Conservation (phyloP, 2,113 vertebrate species). For the Donacobius atricapilla region DNA sequence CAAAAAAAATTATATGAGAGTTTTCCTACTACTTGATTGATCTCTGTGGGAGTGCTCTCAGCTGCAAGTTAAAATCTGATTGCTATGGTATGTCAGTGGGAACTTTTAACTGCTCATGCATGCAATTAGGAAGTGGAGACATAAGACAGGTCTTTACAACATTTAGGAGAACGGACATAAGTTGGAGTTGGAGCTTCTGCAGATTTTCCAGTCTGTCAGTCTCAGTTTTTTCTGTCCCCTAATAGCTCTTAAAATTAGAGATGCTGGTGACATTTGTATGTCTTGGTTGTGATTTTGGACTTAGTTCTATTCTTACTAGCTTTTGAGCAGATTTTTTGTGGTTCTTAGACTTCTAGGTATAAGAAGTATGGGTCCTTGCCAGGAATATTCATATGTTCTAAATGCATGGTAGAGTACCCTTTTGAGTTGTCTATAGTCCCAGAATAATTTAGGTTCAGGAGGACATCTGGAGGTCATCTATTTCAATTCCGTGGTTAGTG, state of each 20-base stretch:
- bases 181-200: background rate
- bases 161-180: rapidly evolving
- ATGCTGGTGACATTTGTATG: background rate
- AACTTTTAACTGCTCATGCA: background rate
- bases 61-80: background rate
- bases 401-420: background rate
- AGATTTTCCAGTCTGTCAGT: background rate
- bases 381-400: background rate
- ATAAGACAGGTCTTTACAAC: background rate
- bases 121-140: background rate
- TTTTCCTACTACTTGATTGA: background rate
- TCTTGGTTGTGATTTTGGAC: background rate
- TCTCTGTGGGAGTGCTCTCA: background rate
- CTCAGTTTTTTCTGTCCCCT: background rate
- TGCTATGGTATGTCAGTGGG: background rate
- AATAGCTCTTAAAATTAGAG: background rate
- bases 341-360: background rate
- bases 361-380: background rate
- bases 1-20: background rate
- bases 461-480: background rate
- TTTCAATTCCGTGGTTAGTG: background rate
- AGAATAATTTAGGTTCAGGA: background rate
- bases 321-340: background rate
- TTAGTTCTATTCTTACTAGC: background rate
- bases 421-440: background rate